Percentiles rank a stretch among this genome's conserved stretches.
Conservation (phyloP, 2,888 invertebrate species). For the Lordiphosa andalusiaca region DNA sequence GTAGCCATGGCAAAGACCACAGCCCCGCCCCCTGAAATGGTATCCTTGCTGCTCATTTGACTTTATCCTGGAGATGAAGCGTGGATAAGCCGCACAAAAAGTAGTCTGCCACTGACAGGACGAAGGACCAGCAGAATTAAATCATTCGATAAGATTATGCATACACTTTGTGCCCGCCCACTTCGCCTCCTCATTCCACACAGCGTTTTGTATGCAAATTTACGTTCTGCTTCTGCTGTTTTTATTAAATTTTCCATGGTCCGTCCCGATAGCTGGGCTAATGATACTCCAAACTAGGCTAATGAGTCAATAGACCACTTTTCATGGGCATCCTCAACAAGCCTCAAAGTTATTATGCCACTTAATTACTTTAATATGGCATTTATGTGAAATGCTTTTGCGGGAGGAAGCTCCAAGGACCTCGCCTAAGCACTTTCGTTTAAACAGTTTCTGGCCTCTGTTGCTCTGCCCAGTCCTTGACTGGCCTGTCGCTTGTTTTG, state of each 20-base stretch:
- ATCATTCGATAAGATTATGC: constrained; percentile 75
- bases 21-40: background rate
- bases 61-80: constrained; percentile 40
- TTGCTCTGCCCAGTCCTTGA: constrained; percentile 5
- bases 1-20: no score
- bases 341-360: constrained; percentile 45
- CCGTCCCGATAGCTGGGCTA: constrained; percentile 41
- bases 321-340: constrained; percentile 19
- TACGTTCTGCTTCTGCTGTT: constrained; percentile 39
- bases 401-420: constrained; percentile 1
- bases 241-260: constrained; percentile 55
- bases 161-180: constrained; percentile 40
- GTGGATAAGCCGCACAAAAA: constrained; percentile 34
- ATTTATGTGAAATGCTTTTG: constrained; percentile 35
- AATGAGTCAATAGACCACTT: constrained; percentile 72
- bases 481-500: constrained; percentile 29
- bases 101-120: constrained; percentile 10
- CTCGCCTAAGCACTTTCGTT: constrained; percentile 7
- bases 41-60: constrained; percentile 47
- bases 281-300: constrained; percentile 62
- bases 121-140: constrained; percentile 55
- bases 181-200: constrained; percentile 10
- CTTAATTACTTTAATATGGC: constrained; percentile 71
- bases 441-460: constrained; percentile 8
- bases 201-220: constrained; percentile 61